Base-by-base conservation (phyloP, 2,888 invertebrate species). In the Drosophila anceps region DNA sequence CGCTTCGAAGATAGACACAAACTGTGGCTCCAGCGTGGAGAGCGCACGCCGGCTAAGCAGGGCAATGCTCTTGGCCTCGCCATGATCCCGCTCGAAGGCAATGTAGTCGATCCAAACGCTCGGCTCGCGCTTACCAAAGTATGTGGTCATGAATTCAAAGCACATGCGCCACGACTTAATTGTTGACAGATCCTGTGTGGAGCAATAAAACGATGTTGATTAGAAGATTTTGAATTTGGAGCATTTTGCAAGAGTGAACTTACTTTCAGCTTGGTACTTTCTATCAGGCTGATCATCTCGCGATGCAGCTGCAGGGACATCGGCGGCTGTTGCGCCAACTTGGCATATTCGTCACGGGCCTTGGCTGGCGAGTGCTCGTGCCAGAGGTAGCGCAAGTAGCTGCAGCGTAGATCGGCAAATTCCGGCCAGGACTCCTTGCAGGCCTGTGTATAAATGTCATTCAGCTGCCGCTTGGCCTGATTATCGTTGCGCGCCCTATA, bases 91-190 rank as follows among this genome's bases (percentile, higher is more conserved):
- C 93, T 96, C 96, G 92, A 96, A 96, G 70, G 94, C 93, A 60
- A 97, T 94, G 85, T 95, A 96, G 82, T 96, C 94, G 78, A 96
- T 93, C 97, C 97, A 97, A 18, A 97, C 93, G 72, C 95, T 94
- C 6, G 94, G 93, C 90, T 95, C 94, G 5, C 93, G 93, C 80
- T 93, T 93, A 0, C 97, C 97, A 92, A 96, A 96, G 75, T 96
- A 95, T 64, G 94, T 93, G 18, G 94, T 94, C 37, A 95, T 94
- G 76, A 94, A 94, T 88, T 96, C 95, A 90, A 95, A 95, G 77
- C 94, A 95, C 88, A 94, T 94, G 58, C 95, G 94, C 77, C 95
- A 94, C 68, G 92, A 92, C 75, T 94, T 94, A 0, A 93, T 77
- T 81, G 94, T 94, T 0, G 92, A 90, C 7, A 76, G 69, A 13